phyloP scores from a whole-genome alignment of 2,888 invertebrate species.

The Litoditis marina region DNA sequence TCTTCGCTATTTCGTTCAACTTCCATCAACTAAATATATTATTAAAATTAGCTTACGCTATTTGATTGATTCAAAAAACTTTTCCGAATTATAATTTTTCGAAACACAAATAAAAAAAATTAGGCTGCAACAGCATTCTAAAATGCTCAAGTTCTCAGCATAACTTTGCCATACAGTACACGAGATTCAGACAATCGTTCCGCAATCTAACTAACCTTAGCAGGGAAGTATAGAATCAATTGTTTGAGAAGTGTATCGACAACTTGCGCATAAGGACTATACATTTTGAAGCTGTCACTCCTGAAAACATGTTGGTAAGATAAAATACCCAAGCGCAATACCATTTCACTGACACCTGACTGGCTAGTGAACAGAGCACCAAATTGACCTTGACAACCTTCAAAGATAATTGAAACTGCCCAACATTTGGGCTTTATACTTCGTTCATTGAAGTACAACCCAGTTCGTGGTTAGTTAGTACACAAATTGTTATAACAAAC shows the following conservation, averaged over 20 bases:
- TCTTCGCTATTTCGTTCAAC: constrained; percentile 37
- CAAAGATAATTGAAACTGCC: too few species aligned
- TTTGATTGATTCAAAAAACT: too few species aligned
- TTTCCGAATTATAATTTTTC: not conserved
- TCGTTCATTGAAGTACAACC: too few species aligned
- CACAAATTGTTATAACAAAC: not conserved
- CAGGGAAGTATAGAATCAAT: constrained; percentile 29
- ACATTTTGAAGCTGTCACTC: constrained; percentile 23
- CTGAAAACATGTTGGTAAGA: constrained; percentile 10
- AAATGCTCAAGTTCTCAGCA: too few species aligned
- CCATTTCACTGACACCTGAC: too few species aligned
- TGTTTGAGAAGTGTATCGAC: constrained; percentile 36
- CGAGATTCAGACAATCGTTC: too few species aligned
- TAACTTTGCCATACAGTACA: too few species aligned
- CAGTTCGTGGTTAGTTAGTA: not conserved
- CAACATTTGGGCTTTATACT: too few species aligned
- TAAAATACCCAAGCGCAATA: too few species aligned
- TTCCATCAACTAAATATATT: constrained; percentile 30
- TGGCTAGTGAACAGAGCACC: too few species aligned
- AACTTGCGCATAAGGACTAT: constrained; percentile 22
- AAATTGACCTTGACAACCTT: too few species aligned
- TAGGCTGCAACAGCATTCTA: not conserved
- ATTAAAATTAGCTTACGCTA: too few species aligned
- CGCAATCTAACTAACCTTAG: constrained; percentile 17
- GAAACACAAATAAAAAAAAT: not conserved